Percentiles rank a stretch among this genome's conserved stretches.
These are phyloP conservation scores for Mionectes olivaceus DNA, from an alignment of 2,797 vertebrate species.

Conservation along the genomic window DNA sequence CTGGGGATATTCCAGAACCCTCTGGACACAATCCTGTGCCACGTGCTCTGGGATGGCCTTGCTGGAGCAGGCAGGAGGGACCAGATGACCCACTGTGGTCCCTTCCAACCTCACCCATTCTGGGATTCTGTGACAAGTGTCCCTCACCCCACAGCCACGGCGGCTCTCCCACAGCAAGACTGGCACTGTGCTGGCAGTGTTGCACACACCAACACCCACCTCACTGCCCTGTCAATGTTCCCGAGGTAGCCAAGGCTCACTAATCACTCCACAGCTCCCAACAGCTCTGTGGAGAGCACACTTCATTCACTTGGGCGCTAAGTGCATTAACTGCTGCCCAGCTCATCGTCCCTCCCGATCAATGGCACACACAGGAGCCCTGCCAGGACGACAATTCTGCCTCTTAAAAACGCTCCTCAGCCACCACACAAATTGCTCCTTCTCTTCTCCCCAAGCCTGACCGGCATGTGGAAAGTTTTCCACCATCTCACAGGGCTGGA, in stretches of 20 bases:
- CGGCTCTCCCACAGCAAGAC: not conserved
- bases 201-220: not conserved
- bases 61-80: not conserved
- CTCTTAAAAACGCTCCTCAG: constrained; percentile 38
- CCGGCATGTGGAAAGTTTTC: constrained; percentile 13
- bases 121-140: not conserved
- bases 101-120: not conserved
- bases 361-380: constrained; percentile 28
- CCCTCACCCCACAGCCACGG: not conserved
- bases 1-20: not conserved
- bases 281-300: not conserved
- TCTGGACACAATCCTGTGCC: not conserved
- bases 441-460: not conserved
- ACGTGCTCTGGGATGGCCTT: not conserved
- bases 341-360: constrained; percentile 42
- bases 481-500: not conserved
- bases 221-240: rapidly evolving
- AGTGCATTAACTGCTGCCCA: constrained; percentile 31
- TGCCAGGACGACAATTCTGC: constrained; percentile 62
- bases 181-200: not conserved
- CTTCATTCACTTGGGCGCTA: not conserved
- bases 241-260: not conserved
- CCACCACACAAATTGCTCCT: not conserved
- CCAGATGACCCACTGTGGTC: not conserved
- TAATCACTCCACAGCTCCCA: not conserved